Evolutionary conservation across 1,140 invertebrate genomes (phyloP), one percentile per base, ranked within the genome.

Genomic region (Kradibia gibbosae): DNA sequence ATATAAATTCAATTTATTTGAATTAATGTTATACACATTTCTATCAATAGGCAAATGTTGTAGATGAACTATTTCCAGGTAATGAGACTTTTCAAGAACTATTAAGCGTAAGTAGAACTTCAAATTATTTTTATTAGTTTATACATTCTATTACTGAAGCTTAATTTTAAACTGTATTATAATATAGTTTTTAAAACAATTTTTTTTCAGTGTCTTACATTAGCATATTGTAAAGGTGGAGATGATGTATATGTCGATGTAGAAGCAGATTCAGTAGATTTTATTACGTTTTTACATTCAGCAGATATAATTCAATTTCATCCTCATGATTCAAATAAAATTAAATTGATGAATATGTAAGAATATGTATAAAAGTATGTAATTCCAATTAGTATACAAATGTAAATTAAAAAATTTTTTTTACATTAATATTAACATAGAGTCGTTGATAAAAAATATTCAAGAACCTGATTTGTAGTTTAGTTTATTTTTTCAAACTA

Each of bases 231-330:
- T 22, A 87, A 84, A 85, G 89, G 88, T 17, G 90, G 90, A n/a
- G 87, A 91, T 78, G 85, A 91, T 25, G 17, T 88, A 20, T 91
- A 90, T 50, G 76, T 90, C 0, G 34, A 86, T 10, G 71, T 91
- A 2, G 82, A 8, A 31, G 73, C 82, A 11, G 60, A 88, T 8
- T 45, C 31, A 31, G 45, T 82, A 28, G 15, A 78, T 15, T 88
- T 80, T 60, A 74, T 85, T 34, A 83, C 86, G 45, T 89, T 88
- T 82, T 81, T 91, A 31, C 17, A 88, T 13, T 86, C 88, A 80
- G 81, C 83, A 17, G 86, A 88, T 62, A 85, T 91, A 73, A 80
- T 83, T 81, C 70, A 73, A 45, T 88, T 87, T 83, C 89, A 91
- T 67, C 87, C 86, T 42, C 86, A 90, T 55, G 84, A 91, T 57